phyloP scores from a whole-genome alignment of 2,888 invertebrate genomes.

The Nomada fucata region DNA sequence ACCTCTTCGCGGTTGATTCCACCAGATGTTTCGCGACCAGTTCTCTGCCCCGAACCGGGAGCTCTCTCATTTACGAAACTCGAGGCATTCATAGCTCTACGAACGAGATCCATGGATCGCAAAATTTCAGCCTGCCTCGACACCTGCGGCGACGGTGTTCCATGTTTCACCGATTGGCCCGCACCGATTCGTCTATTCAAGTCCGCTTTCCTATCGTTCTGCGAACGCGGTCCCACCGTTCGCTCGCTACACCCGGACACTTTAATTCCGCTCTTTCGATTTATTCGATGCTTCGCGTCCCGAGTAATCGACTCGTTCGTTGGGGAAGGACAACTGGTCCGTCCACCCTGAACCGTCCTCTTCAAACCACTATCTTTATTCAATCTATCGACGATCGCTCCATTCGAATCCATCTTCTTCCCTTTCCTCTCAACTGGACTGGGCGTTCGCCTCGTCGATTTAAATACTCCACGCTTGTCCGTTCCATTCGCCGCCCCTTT shows the following conservation, averaged over 20 bases:
- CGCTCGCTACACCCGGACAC: not conserved
- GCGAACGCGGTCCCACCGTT: not conserved
- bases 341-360: not conserved
- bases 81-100: slow-evolving; percentile 34
- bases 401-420: not conserved
- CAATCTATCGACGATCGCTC: not conserved
- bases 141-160: not conserved
- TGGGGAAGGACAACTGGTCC: not conserved
- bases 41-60: not conserved
- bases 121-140: slow-evolving; percentile 20
- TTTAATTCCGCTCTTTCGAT: not conserved
- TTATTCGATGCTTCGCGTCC: not conserved
- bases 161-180: not conserved
- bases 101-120: slow-evolving; percentile 58
- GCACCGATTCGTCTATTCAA: not conserved
- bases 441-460: not conserved
- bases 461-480: not conserved
- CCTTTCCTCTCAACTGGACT: not conserved
- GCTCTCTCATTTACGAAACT: not conserved
- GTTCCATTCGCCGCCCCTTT: not conserved
- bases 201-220: not conserved
- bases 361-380: not conserved
- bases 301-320: slow-evolving; percentile 5
- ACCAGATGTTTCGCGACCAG: not conserved
- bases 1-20: not conserved